Evolutionary conservation across 2,888 invertebrate genomes (phyloP).

Genomic region (Lumbricus terrestris): DNA sequence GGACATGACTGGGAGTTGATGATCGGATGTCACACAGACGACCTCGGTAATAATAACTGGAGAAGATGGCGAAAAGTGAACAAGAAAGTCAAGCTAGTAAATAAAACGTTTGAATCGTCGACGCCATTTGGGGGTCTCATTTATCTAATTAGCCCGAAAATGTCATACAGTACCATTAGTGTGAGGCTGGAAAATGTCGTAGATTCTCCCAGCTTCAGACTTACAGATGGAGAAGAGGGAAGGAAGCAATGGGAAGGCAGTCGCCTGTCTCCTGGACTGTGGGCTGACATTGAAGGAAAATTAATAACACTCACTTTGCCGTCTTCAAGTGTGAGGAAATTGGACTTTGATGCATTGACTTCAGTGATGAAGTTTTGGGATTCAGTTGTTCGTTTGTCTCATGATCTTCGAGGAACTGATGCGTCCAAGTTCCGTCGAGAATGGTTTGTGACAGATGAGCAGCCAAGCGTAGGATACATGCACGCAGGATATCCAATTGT

Average conservation of each 20-base stretch:
- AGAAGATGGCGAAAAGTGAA: slow-evolving; percentile 33
- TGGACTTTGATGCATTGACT: no score
- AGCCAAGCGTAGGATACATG: no score
- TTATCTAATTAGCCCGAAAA: slow-evolving; percentile 26
- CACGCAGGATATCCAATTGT: no score
- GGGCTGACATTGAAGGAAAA: no score
- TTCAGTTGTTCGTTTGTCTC: slow-evolving; percentile 35
- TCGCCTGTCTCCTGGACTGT: slow-evolving; percentile 24
- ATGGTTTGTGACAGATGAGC: no score
- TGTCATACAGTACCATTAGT: not conserved
- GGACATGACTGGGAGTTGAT: no score
- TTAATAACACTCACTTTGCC: no score
- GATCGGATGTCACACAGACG: no score
- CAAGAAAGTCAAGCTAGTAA: not conserved
- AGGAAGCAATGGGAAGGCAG: slow-evolving; percentile 26
- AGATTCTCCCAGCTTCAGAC: slow-evolving; percentile 30
- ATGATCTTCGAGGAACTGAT: slow-evolving; percentile 36
- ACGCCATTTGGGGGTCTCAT: slow-evolving; percentile 30
- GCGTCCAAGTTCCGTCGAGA: not conserved
- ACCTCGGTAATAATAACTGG: slow-evolving; percentile 21
- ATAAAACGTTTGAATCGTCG: not conserved
- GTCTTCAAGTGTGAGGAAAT: no score
- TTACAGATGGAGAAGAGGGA: not conserved
- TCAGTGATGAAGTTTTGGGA: slow-evolving; percentile 38
- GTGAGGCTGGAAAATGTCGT: slow-evolving; percentile 31